These are phyloP conservation scores for Didymodactylos carnosus DNA, from an alignment of 2,888 invertebrate genomes.

Conservation along the genomic window DNA sequence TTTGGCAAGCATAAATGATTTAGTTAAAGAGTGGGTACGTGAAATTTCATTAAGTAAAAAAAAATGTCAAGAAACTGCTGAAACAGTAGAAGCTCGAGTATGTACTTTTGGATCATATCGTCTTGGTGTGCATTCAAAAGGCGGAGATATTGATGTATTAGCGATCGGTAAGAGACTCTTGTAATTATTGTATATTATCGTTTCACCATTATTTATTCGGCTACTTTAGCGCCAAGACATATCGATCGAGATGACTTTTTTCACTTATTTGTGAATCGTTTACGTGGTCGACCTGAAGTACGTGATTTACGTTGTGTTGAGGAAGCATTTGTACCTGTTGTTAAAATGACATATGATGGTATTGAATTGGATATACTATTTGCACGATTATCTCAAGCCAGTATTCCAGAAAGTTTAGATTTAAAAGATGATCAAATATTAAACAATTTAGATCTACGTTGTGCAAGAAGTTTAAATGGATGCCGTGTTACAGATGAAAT, in stretches of 20 bases:
- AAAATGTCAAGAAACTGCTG: not conserved
- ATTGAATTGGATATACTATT: constrained; percentile 94
- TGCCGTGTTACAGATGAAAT: constrained; percentile 97
- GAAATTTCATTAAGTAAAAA: constrained; percentile 41
- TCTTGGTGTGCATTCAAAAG: constrained; percentile 54
- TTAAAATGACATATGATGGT: constrained; percentile 94
- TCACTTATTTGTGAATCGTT: constrained; percentile 68
- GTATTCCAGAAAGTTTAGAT: constrained; percentile 72
- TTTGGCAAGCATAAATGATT: constrained; percentile 54
- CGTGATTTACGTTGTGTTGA: constrained; percentile 71
- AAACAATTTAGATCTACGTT: constrained; percentile 70
- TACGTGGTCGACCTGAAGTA: constrained; percentile 66
- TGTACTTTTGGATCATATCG: constrained; percentile 96
- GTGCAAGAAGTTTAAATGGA: constrained; percentile 85
- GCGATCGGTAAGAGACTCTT: not conserved
- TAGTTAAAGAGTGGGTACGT: constrained; percentile 81
- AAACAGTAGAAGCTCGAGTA: constrained; percentile 71
- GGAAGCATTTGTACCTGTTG: constrained; percentile 94
- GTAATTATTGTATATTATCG: not conserved
- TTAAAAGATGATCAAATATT: constrained; percentile 42
- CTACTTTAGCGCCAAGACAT: constrained; percentile 86
- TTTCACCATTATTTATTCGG: constrained; percentile 72
- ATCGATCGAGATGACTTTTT: constrained; percentile 84
- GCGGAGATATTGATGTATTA: not conserved
- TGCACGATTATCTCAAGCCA: constrained; percentile 75